phyloP scores from a whole-genome alignment of 2,113 vertebrate species.

The Ellobius talpinus region DNA sequence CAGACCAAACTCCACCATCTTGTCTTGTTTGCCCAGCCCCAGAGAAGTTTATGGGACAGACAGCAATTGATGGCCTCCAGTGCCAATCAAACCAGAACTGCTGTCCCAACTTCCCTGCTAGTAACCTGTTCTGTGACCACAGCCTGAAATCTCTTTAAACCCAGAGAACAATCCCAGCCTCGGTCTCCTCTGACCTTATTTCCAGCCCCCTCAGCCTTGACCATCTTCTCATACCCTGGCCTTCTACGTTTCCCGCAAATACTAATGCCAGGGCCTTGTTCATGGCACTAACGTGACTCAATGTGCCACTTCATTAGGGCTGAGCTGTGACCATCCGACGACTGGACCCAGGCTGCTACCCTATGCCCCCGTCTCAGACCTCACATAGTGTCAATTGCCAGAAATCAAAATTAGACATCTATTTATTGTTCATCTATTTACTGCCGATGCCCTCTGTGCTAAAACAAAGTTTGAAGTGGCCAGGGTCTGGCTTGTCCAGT shows the following conservation, averaged over 20 bases:
- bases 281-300: neutral
- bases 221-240: neutral
- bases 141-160: neutral
- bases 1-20: too few species aligned
- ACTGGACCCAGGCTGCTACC: neutral
- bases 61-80: neutral
- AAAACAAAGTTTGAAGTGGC: neutral
- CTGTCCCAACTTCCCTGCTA: neutral
- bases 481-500: neutral
- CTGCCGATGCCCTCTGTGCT: neutral
- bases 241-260: neutral
- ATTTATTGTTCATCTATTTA: accelerated
- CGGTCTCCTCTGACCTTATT: neutral
- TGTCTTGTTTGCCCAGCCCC: neutral
- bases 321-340: neutral
- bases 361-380: neutral
- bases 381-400: accelerated
- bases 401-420: neutral
- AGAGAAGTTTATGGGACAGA: neutral
- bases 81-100: neutral
- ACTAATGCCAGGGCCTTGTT: neutral
- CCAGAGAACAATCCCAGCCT: neutral
- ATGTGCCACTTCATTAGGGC: neutral
- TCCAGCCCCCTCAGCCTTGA: accelerated
- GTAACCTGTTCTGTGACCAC: neutral